Percentiles rank a stretch among this genome's conserved stretches.
phyloP scores from a whole-genome alignment of 2,888 invertebrate genomes.

The Mesorhabditis sp. region DNA sequence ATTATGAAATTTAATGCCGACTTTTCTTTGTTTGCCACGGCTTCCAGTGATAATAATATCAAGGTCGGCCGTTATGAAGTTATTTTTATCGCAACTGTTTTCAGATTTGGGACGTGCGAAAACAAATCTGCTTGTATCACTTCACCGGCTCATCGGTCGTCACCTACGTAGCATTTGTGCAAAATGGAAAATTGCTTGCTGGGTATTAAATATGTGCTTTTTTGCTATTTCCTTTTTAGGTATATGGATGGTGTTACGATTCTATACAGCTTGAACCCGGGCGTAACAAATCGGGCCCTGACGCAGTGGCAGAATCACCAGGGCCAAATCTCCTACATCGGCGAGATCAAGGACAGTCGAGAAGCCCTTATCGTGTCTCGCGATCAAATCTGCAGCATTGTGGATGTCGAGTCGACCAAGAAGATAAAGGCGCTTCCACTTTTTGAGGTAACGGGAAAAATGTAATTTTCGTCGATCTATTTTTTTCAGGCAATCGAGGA shows the following conservation, averaged over 20 bases:
- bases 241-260: slow-evolving; percentile 13
- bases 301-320: slow-evolving; percentile 38
- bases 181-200: slow-evolving; percentile 31
- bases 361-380: slow-evolving; percentile 34
- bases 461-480: neutral
- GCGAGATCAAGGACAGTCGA: slow-evolving; percentile 21
- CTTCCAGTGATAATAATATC: slow-evolving; percentile 35
- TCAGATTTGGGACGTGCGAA: slow-evolving; percentile 39
- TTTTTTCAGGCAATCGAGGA: slow-evolving; percentile 20
- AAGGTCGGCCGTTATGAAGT: slow-evolving; percentile 20
- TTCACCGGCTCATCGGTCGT: slow-evolving; percentile 43
- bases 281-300: slow-evolving; percentile 25
- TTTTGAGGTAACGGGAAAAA: slow-evolving; percentile 26
- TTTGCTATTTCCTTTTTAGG: slow-evolving; percentile 4
- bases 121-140: slow-evolving; percentile 42
- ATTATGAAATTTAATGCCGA: slow-evolving; percentile 32
- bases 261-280: slow-evolving; percentile 34
- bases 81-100: slow-evolving; percentile 8
- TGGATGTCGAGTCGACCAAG: slow-evolving; percentile 38
- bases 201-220: slow-evolving; percentile 36
- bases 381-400: slow-evolving; percentile 45
- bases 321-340: slow-evolving; percentile 33
- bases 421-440: slow-evolving; percentile 35
- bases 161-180: slow-evolving; percentile 33
- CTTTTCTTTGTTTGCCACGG: slow-evolving; percentile 30